Evolutionary conservation across 2,797 vertebrate species (phyloP).

Genomic region (Acrossocheilus fasciatus): DNA sequence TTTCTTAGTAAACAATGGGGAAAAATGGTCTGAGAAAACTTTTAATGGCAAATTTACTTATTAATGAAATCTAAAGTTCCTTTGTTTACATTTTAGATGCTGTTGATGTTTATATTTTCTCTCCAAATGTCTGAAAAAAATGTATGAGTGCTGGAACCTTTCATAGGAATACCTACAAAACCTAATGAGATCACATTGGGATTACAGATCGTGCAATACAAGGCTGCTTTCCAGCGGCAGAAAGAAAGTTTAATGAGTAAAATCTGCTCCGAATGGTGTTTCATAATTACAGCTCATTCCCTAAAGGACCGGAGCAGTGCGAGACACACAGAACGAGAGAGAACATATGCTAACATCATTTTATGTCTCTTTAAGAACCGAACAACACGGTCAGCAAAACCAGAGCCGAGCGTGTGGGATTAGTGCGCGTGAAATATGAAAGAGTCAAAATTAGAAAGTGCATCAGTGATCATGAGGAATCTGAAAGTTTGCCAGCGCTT

Average conservation of each 20-base stretch:
- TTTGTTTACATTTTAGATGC: neutral
- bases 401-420: constrained; percentile 20
- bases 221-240: constrained; percentile 9
- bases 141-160: neutral
- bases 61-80: neutral
- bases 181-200: constrained; percentile 28
- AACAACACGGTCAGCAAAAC: constrained; percentile 9
- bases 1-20: neutral
- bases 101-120: neutral
- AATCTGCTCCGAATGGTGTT: constrained; percentile 37
- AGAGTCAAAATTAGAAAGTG: neutral
- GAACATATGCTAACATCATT: constrained; percentile 36
- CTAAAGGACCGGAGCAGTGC: neutral
- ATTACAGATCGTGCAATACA: neutral
- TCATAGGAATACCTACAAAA: neutral
- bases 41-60: neutral
- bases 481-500: neutral
- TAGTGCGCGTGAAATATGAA: neutral
- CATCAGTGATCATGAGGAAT: neutral
- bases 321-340: neutral
- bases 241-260: constrained; percentile 42
- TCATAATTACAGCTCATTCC: constrained; percentile 38
- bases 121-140: neutral
- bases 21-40: neutral
- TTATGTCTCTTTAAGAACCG: constrained; percentile 1